Percentiles rank a stretch among this genome's conserved stretches.
phyloP scores from a whole-genome alignment of 2,797 vertebrate species.

The Triplophysa yarkandensis region DNA sequence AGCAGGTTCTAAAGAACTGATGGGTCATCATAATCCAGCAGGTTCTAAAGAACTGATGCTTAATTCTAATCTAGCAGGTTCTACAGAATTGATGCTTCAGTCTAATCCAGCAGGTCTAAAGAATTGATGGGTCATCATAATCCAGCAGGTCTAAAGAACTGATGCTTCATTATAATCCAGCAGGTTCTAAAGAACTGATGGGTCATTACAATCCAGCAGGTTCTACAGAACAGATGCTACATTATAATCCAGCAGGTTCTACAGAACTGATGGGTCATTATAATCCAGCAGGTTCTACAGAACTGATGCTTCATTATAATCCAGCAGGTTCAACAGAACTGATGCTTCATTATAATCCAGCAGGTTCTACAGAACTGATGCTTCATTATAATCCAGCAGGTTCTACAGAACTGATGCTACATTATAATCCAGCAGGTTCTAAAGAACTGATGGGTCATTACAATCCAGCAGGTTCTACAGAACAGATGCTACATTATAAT shows the following conservation, averaged over 20 bases:
- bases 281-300: neutral
- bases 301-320: too few relatives aligned
- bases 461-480: neutral
- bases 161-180: too few relatives aligned
- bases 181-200: neutral
- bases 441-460: too few relatives aligned
- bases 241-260: neutral
- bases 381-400: too few relatives aligned
- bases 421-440: slow-evolving; percentile 3
- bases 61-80: neutral
- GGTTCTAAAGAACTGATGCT: neutral
- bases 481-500: neutral
- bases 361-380: too few relatives aligned
- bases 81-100: too few relatives aligned
- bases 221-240: too few relatives aligned
- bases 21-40: neutral
- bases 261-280: neutral
- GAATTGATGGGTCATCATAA: neutral
- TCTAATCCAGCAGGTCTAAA: neutral
- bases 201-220: slow-evolving; percentile 1
- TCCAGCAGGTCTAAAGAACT: neutral
- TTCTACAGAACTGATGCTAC: neutral
- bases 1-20: neutral
- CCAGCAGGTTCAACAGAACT: neutral
- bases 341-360: slow-evolving; percentile 2